Conservation (phyloP, 2,888 invertebrate genomes). For the Fabriciana adippe region DNA sequence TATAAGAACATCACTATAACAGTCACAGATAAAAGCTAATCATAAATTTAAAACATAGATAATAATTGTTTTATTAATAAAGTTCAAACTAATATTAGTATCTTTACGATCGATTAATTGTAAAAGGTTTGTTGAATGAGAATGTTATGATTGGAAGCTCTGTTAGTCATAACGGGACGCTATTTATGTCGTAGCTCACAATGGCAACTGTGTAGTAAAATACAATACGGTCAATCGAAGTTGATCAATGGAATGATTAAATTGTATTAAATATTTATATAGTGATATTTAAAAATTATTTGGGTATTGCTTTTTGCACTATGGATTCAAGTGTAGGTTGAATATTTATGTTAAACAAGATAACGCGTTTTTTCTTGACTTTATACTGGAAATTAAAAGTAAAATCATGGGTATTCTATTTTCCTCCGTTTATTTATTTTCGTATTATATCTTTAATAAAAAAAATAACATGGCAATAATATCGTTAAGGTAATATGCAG, state of each 20-base stretch:
- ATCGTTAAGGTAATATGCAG: no score
- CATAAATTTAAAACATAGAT: background rate
- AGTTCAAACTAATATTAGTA: background rate
- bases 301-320: no score
- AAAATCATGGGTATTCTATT: no score
- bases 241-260: conserved; percentile 11
- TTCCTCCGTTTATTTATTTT: no score
- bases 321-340: no score
- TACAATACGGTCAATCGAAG: conserved; percentile 8
- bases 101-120: conserved; percentile 8
- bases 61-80: background rate
- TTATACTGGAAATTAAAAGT: no score
- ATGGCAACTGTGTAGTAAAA: conserved; percentile 23
- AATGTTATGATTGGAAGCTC: conserved; percentile 28
- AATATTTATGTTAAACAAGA: no score
- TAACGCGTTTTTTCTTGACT: no score
- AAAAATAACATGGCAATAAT: no score
- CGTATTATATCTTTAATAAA: no score
- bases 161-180: conserved; percentile 27
- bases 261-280: background rate
- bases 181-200: conserved; percentile 17
- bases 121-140: conserved; percentile 24
- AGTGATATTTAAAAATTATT: no score
- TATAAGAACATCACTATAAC: no score
- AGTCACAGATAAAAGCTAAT: background rate